Evolutionary conservation across 64 coral and sea anemone genomes (phyloP).

Genomic region (Astreopora myriophthalma): DNA sequence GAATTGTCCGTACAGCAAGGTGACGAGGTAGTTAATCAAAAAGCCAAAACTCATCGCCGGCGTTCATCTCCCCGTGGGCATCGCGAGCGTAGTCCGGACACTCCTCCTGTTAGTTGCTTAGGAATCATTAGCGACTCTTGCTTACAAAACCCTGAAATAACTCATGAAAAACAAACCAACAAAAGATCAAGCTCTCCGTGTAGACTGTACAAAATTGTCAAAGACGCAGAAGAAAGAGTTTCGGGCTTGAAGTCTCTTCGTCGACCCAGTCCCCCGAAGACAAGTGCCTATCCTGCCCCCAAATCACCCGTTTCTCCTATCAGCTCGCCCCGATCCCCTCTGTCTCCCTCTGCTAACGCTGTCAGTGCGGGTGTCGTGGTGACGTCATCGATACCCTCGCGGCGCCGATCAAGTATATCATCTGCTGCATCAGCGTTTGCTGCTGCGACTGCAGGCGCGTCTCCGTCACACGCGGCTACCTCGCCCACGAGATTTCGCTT

Average conservation of each 20-base stretch:
- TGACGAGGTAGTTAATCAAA: background rate
- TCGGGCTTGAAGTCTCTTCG: constrained; percentile 47
- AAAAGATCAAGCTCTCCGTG: constrained; percentile 68
- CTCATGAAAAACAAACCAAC: background rate
- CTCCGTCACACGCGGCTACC: constrained; percentile 69
- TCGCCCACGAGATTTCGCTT: constrained; percentile 87
- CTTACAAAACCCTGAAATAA: constrained; percentile 40
- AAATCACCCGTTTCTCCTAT: constrained; percentile 69
- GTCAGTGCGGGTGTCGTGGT: constrained; percentile 92
- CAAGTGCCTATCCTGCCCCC: background rate
- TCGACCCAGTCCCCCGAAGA: constrained; percentile 66
- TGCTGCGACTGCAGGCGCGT: constrained; percentile 94
- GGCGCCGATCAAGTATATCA: constrained; percentile 92
- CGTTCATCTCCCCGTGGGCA: background rate
- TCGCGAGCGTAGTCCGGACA: constrained; percentile 16
- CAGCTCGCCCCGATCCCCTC: constrained; percentile 79
- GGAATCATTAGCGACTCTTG: constrained; percentile 22
- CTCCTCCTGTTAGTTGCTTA: constrained; percentile 23
- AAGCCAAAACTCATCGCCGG: background rate
- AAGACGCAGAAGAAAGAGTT: constrained; percentile 75
- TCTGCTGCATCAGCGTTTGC: constrained; percentile 97
- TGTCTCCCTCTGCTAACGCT: constrained; percentile 69
- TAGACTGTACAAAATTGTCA: constrained; percentile 68
- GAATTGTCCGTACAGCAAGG: background rate
- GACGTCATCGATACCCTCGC: constrained; percentile 88